Base-by-base conservation (phyloP, 2,113 vertebrate species). In the Epinephelus moara region DNA sequence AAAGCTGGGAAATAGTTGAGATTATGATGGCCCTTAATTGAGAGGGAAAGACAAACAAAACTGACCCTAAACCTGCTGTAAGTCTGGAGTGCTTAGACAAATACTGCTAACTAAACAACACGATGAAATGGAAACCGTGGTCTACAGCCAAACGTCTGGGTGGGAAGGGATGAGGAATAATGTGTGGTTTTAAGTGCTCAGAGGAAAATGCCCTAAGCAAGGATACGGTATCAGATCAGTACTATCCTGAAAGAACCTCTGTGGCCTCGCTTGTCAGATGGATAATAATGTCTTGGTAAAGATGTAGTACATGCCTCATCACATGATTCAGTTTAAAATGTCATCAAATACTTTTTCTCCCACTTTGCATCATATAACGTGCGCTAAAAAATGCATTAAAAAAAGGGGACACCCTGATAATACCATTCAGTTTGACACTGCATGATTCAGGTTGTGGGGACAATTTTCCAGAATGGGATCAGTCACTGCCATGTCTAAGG, bases 41-140 rank as follows among this genome's bases (percentile, higher is more conserved):
- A 80, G 60, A 78, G 57, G 66, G 17, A 75, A 75, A 71, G 81
- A 66, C 52, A 85, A 87, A 85, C 80, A 85, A 61, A 81, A 60
- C 15, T 80, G 85, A 83, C 69, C 73, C 80, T 47, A 73, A 80
- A 83, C 78, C 78, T 70, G 81, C 69, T 70, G 62, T 17, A 69
- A 75, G 80, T 78, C 67, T 76, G 50, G 8, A 73, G 82, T 25
- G 72, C 67, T 81, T 77, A 55, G 37, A 84, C 62, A 87, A 78
- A 77, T 52, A 64, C 66, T 37, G 40, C 63, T 61, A 73, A 85
- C 85, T 80, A 79, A 89, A 90, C 82, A 91, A 84, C 70, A 69
- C 80, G 68, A 73, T 80, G 83, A 84, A 82, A 91, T 81, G 61
- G 84, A 92, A 91, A 91, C 80, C 25, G 15, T 53, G 81, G 69